Conservation (phyloP, 2,888 invertebrate genomes). For the Mythimna impura region DNA sequence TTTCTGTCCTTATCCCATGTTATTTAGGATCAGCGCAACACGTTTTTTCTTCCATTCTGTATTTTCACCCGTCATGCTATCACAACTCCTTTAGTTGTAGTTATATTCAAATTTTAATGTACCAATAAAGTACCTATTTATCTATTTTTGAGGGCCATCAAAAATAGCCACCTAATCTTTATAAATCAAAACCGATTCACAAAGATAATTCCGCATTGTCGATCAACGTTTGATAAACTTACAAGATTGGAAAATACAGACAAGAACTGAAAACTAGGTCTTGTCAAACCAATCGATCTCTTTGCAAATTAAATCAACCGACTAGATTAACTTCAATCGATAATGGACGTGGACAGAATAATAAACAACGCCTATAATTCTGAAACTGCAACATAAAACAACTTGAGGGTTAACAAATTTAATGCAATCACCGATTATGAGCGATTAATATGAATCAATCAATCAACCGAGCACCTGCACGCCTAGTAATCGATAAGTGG, state of each 20-base stretch:
- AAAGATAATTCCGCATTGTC: conserved; percentile 2
- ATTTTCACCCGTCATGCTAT: no score
- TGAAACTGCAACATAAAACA: conserved; percentile 39
- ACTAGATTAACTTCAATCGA: conserved; percentile 38
- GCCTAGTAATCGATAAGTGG: conserved; percentile 52
- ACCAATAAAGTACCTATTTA: not conserved
- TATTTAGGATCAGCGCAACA: no score
- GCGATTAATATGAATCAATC: conserved; percentile 64
- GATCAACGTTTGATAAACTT: conserved; percentile 21
- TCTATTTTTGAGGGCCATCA: not conserved
- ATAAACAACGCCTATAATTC: conserved; percentile 43
- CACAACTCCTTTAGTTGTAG: not conserved
- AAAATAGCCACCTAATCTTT: not conserved
- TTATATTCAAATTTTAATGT: not conserved
- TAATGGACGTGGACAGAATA: conserved; percentile 33
- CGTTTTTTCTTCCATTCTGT: no score
- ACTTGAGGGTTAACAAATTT: conserved; percentile 36
- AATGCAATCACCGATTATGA: conserved; percentile 54
- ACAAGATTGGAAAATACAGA: conserved; percentile 7
- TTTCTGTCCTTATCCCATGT: no score
- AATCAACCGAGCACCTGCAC: conserved; percentile 60
- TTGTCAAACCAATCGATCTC: conserved; percentile 41
- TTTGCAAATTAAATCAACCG: conserved; percentile 39
- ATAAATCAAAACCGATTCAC: not conserved
- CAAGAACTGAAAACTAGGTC: conserved; percentile 32